Percentiles rank a stretch among this genome's conserved stretches.
Conservation (phyloP, 2,113 vertebrate genomes). For the Pangasianodon gigas region DNA sequence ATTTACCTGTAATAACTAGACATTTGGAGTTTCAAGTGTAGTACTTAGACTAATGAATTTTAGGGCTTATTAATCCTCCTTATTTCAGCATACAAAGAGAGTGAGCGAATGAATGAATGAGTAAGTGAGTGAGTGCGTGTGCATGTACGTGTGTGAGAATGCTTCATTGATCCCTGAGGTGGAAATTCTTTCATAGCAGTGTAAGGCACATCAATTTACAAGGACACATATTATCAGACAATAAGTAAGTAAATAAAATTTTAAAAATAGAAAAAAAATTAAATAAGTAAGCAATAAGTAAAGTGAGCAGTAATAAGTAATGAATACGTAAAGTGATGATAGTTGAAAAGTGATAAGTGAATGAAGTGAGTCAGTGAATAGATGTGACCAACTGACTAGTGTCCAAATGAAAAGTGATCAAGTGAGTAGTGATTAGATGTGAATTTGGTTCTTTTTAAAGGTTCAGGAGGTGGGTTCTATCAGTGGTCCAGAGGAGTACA, state of each 20-base stretch:
- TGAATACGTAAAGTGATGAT: background rate
- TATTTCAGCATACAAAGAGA: background rate
- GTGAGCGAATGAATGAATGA: background rate
- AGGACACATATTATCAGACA: background rate
- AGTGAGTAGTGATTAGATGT: background rate
- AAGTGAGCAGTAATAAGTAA: background rate
- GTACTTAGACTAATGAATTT: background rate
- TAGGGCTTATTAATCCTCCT: background rate
- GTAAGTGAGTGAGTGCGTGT: background rate
- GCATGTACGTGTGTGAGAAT: background rate
- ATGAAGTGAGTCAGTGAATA: background rate
- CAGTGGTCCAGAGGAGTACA: conserved; percentile 78
- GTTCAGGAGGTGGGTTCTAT: conserved; percentile 73
- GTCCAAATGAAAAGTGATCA: background rate
- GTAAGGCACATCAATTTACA: background rate
- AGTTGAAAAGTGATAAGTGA: background rate
- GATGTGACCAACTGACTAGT: background rate
- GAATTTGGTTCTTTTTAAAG: conserved; percentile 56
- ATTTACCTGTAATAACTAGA: background rate
- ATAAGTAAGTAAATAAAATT: background rate
- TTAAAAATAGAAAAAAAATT: background rate
- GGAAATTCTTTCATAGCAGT: background rate
- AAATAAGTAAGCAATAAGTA: background rate
- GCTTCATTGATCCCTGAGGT: background rate
- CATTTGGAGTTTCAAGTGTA: background rate